Evolutionary conservation across 92 coral and sea anemone species (phyloP).

Genomic region (Porites lobata): DNA sequence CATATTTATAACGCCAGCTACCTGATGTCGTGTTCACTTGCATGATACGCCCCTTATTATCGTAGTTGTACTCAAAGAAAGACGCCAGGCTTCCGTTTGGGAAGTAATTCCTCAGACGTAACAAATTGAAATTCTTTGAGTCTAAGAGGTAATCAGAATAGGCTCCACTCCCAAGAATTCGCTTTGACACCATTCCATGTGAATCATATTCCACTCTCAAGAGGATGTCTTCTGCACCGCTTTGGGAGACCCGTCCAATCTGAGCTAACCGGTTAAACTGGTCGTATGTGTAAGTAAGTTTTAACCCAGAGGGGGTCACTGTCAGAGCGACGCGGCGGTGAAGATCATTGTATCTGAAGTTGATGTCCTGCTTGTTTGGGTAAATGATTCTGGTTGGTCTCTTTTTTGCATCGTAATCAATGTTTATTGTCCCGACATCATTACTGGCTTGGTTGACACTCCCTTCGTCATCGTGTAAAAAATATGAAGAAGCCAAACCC

Average conservation of each 20-base stretch:
- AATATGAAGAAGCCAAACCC: slow-evolving; percentile 66
- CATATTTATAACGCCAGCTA: slow-evolving; percentile 68
- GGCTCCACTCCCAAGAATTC: slow-evolving; percentile 78
- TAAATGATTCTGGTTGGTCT: slow-evolving; percentile 68
- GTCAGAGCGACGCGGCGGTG: slow-evolving; percentile 71
- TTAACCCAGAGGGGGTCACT: slow-evolving; percentile 54
- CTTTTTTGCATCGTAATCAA: slow-evolving; percentile 64
- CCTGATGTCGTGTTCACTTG: slow-evolving; percentile 63
- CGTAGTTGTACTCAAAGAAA: slow-evolving; percentile 72
- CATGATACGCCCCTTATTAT: slow-evolving; percentile 72
- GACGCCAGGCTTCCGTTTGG: slow-evolving; percentile 68
- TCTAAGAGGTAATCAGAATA: slow-evolving; percentile 51
- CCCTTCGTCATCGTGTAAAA: slow-evolving; percentile 68
- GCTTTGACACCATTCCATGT: slow-evolving; percentile 54
- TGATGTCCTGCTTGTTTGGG: slow-evolving; percentile 65
- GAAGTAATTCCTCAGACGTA: slow-evolving; percentile 46
- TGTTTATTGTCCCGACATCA: slow-evolving; percentile 57
- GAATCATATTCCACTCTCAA: slow-evolving; percentile 63
- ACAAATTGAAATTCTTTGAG: slow-evolving; percentile 43
- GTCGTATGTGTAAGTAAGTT: slow-evolving; percentile 71
- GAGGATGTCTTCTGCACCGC: slow-evolving; percentile 40
- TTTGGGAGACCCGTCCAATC: slow-evolving; percentile 41
- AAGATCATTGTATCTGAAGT: slow-evolving; percentile 62
- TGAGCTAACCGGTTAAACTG: slow-evolving; percentile 51
- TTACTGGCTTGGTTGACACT: slow-evolving; percentile 76